A percentile compares a stretch with the other conserved stretches of the same genome.
Conservation (phyloP, 2,888 invertebrate species). For the Petrolisthes cinctipes region DNA sequence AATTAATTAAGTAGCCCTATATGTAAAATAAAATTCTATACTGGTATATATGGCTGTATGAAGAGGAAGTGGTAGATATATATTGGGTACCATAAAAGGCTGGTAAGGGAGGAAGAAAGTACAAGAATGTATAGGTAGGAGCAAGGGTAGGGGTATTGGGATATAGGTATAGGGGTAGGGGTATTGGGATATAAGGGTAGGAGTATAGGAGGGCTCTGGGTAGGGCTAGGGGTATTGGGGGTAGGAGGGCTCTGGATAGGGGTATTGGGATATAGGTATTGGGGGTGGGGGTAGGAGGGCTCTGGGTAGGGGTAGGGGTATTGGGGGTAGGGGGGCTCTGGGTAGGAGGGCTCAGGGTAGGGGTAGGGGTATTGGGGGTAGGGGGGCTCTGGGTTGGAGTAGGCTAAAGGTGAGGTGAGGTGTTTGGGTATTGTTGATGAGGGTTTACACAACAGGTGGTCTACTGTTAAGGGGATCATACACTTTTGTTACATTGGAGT, state of each 20-base stretch:
- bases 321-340: background rate
- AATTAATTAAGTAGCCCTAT: too few species aligned
- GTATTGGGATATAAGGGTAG: background rate
- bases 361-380: background rate
- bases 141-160: background rate
- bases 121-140: background rate
- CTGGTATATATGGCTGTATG: too few species aligned
- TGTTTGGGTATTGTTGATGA: background rate
- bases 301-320: background rate
- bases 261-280: background rate
- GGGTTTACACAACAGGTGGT: too few species aligned
- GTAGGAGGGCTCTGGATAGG: background rate
- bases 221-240: background rate
- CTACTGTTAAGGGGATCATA: too few species aligned
- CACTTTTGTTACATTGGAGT: too few species aligned
- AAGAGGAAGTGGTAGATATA: too few species aligned
- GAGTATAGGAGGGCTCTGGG: background rate
- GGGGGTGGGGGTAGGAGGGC: background rate
- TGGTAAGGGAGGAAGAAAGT: background rate
- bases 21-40: too few species aligned
- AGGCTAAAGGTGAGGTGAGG: background rate
- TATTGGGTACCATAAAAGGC: background rate
- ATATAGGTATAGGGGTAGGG: background rate
- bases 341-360: background rate
- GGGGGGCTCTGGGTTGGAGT: background rate